Evolutionary conservation across 1,140 invertebrate species (phyloP).

Genomic region (Nixonia krombeini): DNA sequence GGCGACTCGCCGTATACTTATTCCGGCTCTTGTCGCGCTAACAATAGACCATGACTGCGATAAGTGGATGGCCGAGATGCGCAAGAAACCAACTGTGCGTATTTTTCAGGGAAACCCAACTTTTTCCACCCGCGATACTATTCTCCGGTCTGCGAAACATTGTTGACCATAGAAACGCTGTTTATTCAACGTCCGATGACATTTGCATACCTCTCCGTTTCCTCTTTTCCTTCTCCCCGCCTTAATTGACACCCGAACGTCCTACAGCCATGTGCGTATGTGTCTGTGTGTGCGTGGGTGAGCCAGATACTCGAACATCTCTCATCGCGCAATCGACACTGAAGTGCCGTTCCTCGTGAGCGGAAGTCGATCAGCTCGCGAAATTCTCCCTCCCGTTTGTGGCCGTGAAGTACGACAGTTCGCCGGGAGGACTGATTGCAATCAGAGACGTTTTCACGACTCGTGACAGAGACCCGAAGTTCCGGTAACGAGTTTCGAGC

Average conservation of each 20-base stretch:
- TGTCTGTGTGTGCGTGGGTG: neutral
- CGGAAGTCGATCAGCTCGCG: slow-evolving; percentile 53
- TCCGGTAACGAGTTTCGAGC: slow-evolving; percentile 51
- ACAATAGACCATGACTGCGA: slow-evolving; percentile 45
- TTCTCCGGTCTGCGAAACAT: too few species aligned
- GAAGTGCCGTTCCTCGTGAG: slow-evolving; percentile 35
- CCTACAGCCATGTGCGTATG: neutral
- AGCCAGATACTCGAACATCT: neutral
- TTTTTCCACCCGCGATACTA: too few species aligned
- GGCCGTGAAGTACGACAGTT: slow-evolving; percentile 53
- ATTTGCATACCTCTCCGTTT: too few species aligned
- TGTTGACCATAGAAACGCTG: too few species aligned
- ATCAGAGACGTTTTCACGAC: slow-evolving; percentile 57
- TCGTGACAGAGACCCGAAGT: slow-evolving; percentile 28
- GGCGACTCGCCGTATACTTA: slow-evolving; percentile 44
- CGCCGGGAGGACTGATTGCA: slow-evolving; percentile 60
- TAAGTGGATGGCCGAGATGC: slow-evolving; percentile 27
- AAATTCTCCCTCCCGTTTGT: slow-evolving; percentile 20
- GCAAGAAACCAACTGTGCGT: neutral
- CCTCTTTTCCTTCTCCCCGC: too few species aligned
- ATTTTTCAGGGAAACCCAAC: too few species aligned
- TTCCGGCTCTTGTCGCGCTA: slow-evolving; percentile 33
- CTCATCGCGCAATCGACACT: slow-evolving; percentile 30
- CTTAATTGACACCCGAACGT: neutral
- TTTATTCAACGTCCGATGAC: too few species aligned